These are phyloP conservation scores for Octopus bimaculoides DNA, from an alignment of 1,140 invertebrate genomes.

Conservation along the genomic window DNA sequence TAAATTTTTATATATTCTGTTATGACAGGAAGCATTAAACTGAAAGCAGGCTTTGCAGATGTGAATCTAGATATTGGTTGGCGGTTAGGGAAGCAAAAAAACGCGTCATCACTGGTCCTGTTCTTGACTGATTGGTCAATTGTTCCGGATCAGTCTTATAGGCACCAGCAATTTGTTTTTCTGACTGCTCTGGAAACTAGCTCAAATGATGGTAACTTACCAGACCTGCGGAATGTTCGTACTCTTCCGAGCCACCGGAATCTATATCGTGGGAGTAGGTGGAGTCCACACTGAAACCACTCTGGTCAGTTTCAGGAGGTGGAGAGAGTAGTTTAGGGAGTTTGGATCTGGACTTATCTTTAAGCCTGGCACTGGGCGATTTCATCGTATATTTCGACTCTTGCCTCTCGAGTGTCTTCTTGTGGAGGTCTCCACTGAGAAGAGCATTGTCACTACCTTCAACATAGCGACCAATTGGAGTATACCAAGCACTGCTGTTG, in stretches of 20 bases:
- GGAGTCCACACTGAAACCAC: not conserved
- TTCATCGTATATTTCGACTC: constrained; percentile 42
- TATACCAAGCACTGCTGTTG: not conserved
- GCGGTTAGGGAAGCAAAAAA: too few relatives aligned
- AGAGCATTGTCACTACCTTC: constrained; percentile 40
- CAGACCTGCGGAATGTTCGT: constrained; percentile 1
- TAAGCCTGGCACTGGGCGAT: constrained; percentile 50
- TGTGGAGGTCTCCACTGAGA: not conserved
- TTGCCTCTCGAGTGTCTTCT: constrained; percentile 30
- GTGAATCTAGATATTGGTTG: too few relatives aligned
- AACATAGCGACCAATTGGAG: constrained; percentile 37
- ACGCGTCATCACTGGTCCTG: too few relatives aligned
- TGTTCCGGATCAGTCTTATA: too few relatives aligned
- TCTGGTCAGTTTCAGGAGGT: constrained; percentile 22
- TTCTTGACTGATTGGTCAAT: too few relatives aligned
- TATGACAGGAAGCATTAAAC: too few relatives aligned
- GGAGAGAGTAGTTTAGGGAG: constrained; percentile 32
- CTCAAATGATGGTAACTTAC: not conserved
- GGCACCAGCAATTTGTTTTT: too few relatives aligned
- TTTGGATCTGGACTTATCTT: constrained; percentile 47
- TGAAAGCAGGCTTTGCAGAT: too few relatives aligned
- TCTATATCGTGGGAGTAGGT: not conserved
- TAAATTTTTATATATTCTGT: too few relatives aligned
- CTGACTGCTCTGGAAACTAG: too few relatives aligned
- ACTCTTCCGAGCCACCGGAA: not conserved